A percentile compares a stretch with the other conserved stretches of the same genome.
Evolutionary conservation across 2,888 invertebrate genomes (phyloP).

Genomic region (Eupithecia exiguata): DNA sequence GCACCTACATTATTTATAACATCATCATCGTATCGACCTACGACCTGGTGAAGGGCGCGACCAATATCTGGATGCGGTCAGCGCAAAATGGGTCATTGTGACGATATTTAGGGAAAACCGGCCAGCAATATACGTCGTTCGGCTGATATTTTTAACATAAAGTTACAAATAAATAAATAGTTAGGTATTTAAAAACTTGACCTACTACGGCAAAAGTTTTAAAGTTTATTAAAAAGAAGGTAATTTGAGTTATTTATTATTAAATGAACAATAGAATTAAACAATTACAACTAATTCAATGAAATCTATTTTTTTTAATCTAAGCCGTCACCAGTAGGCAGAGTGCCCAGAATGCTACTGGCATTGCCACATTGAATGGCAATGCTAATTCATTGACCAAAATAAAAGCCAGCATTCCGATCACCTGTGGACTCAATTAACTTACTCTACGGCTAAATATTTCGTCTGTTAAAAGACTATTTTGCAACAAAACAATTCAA

Average conservation of each 20-base stretch:
- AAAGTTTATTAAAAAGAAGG: too few species aligned
- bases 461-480: neutral
- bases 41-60: neutral
- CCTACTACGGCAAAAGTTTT: neutral
- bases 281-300: too few species aligned
- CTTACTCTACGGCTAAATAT: neutral
- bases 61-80: neutral
- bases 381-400: too few species aligned
- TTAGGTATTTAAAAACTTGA: neutral
- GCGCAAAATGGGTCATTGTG: neutral
- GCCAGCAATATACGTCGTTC: neutral
- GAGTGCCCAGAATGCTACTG: too few species aligned
- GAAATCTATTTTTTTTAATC: too few species aligned
- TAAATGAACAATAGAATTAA: too few species aligned
- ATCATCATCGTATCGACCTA: neutral
- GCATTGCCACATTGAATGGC: too few species aligned
- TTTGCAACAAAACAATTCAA: neutral
- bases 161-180: neutral
- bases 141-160: neutral
- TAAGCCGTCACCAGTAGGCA: too few species aligned
- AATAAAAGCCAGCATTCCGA: too few species aligned
- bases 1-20: neutral
- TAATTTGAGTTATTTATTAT: too few species aligned
- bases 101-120: neutral
- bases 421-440: too few species aligned